These are phyloP conservation scores for Callyntrura sp. DNA, from an alignment of 2,888 invertebrate genomes.

Conservation along the genomic window DNA sequence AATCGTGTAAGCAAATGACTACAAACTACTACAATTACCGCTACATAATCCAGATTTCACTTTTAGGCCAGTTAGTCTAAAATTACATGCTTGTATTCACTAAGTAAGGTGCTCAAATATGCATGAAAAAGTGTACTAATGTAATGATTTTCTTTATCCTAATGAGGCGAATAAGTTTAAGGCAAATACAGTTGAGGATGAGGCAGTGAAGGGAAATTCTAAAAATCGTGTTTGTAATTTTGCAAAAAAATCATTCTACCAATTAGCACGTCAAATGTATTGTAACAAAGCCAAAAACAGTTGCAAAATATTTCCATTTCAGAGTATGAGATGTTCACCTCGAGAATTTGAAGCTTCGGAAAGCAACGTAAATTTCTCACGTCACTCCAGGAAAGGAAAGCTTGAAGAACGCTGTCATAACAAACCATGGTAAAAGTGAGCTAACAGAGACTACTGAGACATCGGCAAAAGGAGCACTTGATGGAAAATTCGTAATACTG, in stretches of 20 bases:
- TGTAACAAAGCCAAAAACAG: background rate
- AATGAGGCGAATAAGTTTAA: conserved; percentile 19
- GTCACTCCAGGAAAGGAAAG: too few species aligned
- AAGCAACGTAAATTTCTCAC: background rate
- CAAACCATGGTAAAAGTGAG: background rate
- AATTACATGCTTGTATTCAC: conserved; percentile 3
- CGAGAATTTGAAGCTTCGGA: background rate
- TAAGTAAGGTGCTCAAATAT: conserved; percentile 2
- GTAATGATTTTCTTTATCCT: background rate
- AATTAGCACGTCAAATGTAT: background rate
- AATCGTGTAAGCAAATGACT: background rate
- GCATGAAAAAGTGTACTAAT: conserved; percentile 11
- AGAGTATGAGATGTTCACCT: background rate
- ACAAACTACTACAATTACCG: background rate
- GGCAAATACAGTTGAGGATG: background rate
- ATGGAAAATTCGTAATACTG: background rate
- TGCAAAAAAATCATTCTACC: background rate
- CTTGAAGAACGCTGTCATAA: too few species aligned
- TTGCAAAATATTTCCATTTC: background rate
- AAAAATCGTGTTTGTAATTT: background rate
- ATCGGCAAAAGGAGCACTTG: too few species aligned
- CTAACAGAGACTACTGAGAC: too few species aligned
- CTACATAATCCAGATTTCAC: background rate
- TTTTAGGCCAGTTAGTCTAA: background rate
- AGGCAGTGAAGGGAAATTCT: background rate